Evolutionary conservation across 1,140 invertebrate genomes (phyloP).

Genomic region (Diprion similis): DNA sequence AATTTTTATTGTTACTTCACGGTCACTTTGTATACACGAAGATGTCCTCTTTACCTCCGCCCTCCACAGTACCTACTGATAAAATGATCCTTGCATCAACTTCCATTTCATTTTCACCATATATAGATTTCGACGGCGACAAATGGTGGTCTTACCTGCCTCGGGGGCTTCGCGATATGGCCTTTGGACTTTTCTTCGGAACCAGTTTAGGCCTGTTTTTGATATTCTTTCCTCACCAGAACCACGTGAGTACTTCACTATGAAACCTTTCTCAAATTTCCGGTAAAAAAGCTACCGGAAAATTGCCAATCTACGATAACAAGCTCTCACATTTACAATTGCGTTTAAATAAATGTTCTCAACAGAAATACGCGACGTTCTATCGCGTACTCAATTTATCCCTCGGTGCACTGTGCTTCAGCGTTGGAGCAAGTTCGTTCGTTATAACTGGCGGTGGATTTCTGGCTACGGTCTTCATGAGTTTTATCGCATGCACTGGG

Average conservation of each 20-base stretch:
- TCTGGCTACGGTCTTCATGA: constrained; percentile 46
- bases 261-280: not conserved
- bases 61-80: too few relatives aligned
- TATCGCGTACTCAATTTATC: constrained; percentile 42
- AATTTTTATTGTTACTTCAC: too few relatives aligned
- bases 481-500: constrained; percentile 47
- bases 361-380: constrained; percentile 43
- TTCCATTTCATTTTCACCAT: constrained; percentile 15
- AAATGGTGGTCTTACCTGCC: constrained; percentile 50
- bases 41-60: too few relatives aligned
- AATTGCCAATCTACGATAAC: not conserved
- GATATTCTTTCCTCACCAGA: constrained; percentile 53
- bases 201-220: constrained; percentile 44
- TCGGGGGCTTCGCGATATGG: constrained; percentile 44
- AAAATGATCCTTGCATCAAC: not conserved
- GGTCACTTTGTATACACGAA: too few relatives aligned
- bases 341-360: constrained; percentile 13
- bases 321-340: not conserved
- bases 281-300: not conserved
- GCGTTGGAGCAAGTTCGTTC: constrained; percentile 37
- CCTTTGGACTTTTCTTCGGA: constrained; percentile 44
- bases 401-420: constrained; percentile 47
- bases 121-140: constrained; percentile 22
- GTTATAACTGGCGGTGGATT: constrained; percentile 49
- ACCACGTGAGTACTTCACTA: constrained; percentile 41